A percentile compares a stretch with the other conserved stretches of the same genome.
Evolutionary conservation across 2,888 invertebrate genomes (phyloP).

Genomic region (Lingula anatina): DNA sequence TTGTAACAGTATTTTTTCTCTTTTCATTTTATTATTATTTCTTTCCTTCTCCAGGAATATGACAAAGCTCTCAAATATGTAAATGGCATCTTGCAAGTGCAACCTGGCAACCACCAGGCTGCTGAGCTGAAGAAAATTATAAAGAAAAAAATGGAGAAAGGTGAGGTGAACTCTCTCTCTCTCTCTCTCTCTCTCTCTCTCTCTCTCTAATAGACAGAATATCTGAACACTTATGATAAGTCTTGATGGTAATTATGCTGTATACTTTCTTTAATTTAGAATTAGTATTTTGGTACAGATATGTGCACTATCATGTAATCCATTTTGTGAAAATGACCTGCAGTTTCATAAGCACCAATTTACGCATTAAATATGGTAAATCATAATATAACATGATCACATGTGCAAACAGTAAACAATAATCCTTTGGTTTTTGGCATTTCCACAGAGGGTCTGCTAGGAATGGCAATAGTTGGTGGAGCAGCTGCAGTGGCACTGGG

Average conservation of each 20-base stretch:
- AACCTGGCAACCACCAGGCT: constrained; percentile 86
- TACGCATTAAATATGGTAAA: too few species aligned
- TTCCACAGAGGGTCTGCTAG: constrained; percentile 72
- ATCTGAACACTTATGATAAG: too few species aligned
- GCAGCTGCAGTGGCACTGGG: constrained; percentile 71
- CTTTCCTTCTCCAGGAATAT: constrained; percentile 63
- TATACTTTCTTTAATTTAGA: too few species aligned
- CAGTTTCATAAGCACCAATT: too few species aligned
- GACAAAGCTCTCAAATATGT: constrained; percentile 77
- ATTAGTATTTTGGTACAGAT: too few species aligned
- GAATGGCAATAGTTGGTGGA: constrained; percentile 84
- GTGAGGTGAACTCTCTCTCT: too few species aligned
- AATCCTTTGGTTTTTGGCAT: constrained; percentile 18
- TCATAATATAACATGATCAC: background rate
- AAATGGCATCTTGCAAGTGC: constrained; percentile 72
- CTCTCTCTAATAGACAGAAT: too few species aligned
- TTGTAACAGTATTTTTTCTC: background rate
- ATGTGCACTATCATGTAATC: too few species aligned
- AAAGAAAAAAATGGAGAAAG: constrained; percentile 84
- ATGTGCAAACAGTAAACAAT: background rate
- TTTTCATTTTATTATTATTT: background rate
- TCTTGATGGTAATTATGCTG: too few species aligned
- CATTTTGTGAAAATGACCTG: too few species aligned
- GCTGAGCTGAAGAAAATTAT: constrained; percentile 73
- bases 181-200: too few species aligned